These are phyloP conservation scores for Morelia viridis DNA, from an alignment of 2,797 vertebrate species.

Conservation along the genomic window DNA sequence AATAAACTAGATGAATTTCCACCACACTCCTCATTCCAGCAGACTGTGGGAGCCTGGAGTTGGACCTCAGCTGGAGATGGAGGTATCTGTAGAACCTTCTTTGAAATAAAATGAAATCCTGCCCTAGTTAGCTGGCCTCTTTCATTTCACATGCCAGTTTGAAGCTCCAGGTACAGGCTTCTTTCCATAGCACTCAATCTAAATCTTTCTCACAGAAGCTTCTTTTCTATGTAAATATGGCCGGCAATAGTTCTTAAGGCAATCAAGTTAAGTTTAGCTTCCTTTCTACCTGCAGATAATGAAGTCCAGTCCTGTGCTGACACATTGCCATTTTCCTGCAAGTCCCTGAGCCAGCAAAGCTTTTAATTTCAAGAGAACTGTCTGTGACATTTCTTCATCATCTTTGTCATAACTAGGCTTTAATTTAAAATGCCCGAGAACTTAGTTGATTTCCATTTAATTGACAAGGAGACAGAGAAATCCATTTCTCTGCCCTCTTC, in stretches of 20 bases:
- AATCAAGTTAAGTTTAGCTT: neutral
- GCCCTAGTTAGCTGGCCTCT: neutral
- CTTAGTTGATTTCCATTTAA: constrained; percentile 23
- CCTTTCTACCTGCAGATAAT: constrained; percentile 4
- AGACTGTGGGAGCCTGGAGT: neutral
- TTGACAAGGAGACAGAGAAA: constrained; percentile 18
- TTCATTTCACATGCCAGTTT: neutral
- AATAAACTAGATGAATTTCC: neutral
- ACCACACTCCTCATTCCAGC: neutral
- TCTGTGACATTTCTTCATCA: constrained; percentile 16
- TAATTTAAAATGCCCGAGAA: constrained; percentile 29
- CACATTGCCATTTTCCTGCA: neutral
- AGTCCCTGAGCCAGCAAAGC: neutral
- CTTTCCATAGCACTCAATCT: neutral
- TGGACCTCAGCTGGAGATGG: neutral
- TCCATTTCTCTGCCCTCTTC: neutral
- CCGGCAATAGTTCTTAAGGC: accelerated
- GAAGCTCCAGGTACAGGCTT: neutral
- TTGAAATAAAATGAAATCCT: neutral
- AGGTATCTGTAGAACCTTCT: neutral
- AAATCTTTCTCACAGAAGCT: neutral
- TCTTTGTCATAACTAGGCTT: neutral
- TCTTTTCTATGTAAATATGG: constrained; percentile 14
- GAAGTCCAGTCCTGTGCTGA: constrained; percentile 20
- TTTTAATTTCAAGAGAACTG: constrained; percentile 10